Evolutionary conservation across 2,797 vertebrate species (phyloP).

Genomic region (Luscinia luscinia): DNA sequence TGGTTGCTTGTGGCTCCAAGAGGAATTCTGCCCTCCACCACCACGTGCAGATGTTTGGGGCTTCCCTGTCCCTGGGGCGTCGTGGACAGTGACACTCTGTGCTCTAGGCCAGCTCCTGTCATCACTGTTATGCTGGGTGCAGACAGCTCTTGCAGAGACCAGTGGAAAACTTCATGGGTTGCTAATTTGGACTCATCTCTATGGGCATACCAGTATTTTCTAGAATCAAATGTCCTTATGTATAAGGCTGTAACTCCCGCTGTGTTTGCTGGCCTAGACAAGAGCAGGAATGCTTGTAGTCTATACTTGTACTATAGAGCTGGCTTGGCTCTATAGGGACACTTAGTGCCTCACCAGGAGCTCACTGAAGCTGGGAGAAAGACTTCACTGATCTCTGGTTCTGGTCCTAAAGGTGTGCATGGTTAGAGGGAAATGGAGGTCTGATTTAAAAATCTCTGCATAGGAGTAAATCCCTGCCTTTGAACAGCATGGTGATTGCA

Average conservation of each 20-base stretch:
- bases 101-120: constrained; percentile 1
- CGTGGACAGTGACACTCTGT: rapidly evolving
- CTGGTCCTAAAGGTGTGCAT: neutral
- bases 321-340: neutral
- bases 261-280: neutral
- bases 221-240: neutral
- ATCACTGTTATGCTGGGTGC: neutral
- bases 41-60: neutral
- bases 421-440: constrained; percentile 6
- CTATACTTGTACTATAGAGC: neutral
- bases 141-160: neutral
- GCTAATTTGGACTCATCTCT: neutral
- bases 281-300: neutral
- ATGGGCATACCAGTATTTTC: neutral
- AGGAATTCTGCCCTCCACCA: neutral
- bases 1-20: neutral
- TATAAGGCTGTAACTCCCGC: neutral
- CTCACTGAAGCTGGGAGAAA: neutral
- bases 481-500: neutral
- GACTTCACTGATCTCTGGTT: constrained; percentile 18
- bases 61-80: neutral
- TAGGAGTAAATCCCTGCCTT: neutral
- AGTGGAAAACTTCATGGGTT: neutral
- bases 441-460: neutral
- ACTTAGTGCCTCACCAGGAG: neutral